Evolutionary conservation across 2,888 invertebrate species (phyloP).

Genomic region (Hipparchia sbordonii): DNA sequence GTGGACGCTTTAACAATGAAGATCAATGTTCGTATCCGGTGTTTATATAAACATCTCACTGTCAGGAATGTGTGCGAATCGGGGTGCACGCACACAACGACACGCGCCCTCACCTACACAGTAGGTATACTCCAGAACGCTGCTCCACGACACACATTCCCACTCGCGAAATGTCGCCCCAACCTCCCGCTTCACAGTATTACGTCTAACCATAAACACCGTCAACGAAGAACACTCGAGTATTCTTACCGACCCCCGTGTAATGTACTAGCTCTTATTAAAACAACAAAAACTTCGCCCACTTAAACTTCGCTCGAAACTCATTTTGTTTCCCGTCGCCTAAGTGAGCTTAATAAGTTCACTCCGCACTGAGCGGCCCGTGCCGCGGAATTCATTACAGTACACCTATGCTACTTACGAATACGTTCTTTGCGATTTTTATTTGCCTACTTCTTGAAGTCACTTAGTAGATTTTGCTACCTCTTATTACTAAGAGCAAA

Average conservation of each 20-base stretch:
- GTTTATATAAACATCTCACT: slow-evolving; percentile 47
- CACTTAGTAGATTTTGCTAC: slow-evolving; percentile 33
- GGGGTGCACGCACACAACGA: slow-evolving; percentile 42
- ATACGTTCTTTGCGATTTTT: slow-evolving; percentile 42
- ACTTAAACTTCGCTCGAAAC: slow-evolving; percentile 32
- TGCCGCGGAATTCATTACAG: slow-evolving; percentile 5
- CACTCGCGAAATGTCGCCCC: slow-evolving; percentile 42
- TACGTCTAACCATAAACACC: slow-evolving; percentile 45
- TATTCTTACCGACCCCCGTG: slow-evolving; percentile 39
- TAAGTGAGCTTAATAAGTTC: slow-evolving; percentile 43
- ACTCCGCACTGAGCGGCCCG: slow-evolving; percentile 34
- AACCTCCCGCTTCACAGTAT: slow-evolving; percentile 44
- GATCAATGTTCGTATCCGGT: slow-evolving; percentile 49
- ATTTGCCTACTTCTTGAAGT: slow-evolving; percentile 40
- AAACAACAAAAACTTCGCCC: slow-evolving; percentile 43
- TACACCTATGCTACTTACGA: slow-evolving; percentile 38
- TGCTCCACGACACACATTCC: slow-evolving; percentile 48
- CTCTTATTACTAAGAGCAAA: not conserved
- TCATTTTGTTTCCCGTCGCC: slow-evolving; percentile 40
- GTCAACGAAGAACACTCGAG: slow-evolving; percentile 43
- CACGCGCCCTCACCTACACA: slow-evolving; percentile 48
- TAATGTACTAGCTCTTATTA: slow-evolving; percentile 42
- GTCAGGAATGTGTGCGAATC: slow-evolving; percentile 41
- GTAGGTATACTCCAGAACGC: slow-evolving; percentile 48
- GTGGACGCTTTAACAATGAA: slow-evolving; percentile 40